Evolutionary conservation across 2,797 vertebrate species (phyloP), one percentile per base, ranked within the genome.

Genomic region (Rhinophrynus dorsalis): DNA sequence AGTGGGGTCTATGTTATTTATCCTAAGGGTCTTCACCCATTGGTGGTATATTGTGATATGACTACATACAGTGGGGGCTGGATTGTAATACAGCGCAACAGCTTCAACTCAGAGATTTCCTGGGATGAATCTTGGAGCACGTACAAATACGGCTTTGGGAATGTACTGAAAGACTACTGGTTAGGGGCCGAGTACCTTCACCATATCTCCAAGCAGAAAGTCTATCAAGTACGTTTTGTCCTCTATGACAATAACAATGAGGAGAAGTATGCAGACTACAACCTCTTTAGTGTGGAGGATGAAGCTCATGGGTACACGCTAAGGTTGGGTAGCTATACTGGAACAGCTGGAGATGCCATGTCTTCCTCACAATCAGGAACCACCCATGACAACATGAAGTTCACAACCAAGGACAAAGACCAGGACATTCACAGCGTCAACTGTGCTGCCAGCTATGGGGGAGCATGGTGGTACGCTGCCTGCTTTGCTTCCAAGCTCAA

Each of bases 301-400:
- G 82, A 84, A 59, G 17, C 67, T 37, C 67, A 75, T 0, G 79
- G 83, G 33, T 85, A 85, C 57, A 59, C 58, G 3, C 60, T 85
- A 10, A 26, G 79, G 29, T 42, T 85, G 51, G 84, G 84, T 1
- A 37, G 78, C 23, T 85, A 84, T 45, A 27, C 67, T 0, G 83
- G 83, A 0, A 80, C 77, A 0, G 81, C 84, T 0, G 83, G 80
- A 12, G 82, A 85, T 27, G 78, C 83, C 58, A 84, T 86, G 84
- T 79, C 81, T 42, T 74, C 78, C 0, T 57, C 76, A 62, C 67
- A 61, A 0, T 74, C 78, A 63, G 81, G 74, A 11, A 74, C 30
- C 37, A 81, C 84, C 76, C 83, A 85, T 0, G 81, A 85, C 67
- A 85, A 84, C 73, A 85, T 83, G 82, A 84, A 84, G 4, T 85